Base-by-base conservation (phyloP, 2,797 vertebrate species). In the Xenopus petersii region DNA sequence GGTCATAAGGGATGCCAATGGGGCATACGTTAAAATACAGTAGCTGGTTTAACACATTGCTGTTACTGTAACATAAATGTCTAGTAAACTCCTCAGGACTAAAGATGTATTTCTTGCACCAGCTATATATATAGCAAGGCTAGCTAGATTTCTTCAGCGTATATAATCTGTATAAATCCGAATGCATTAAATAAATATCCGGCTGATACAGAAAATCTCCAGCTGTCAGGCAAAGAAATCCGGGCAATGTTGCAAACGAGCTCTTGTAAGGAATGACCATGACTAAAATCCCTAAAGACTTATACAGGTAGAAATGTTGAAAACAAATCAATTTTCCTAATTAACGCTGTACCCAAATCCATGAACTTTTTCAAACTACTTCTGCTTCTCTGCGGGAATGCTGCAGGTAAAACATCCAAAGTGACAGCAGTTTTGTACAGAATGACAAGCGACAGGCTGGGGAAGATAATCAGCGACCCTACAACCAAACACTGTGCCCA, bases 251-350 rank as follows among this genome's bases (percentile, higher is more conserved):
- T 66, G 55, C 24, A 55, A 66, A 47, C 63, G 8, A 55, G 36
- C n/a, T 59, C 33, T 42, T 51, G 70, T 55, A 66, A 21, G 13
- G 49, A 64, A 73, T 64, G 49, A 36, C 60, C 26, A 67, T 60
- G 49, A 79, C 24, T 70, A 26, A 54, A 65, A 70, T 70, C 77
- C 62, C 65, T 21, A 9, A 56, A 61, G 67, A 74, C 56, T 48
- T 42, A 46, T 49, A 49, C 42, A 33, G 49, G 11, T 1, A 61
- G 17, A 33, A 55, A 73, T 69, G 49, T 47, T 42, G 66, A 64
- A 69, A 8, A 51, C 49, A 67, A 74, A 79, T 79, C 71, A 74
- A 70, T 79, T 74, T 74, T 74, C 66, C 55, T 78, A 49, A 79
- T 79, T 74, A 79, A 79, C 71, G 61, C 55, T 66, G 55, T 74